phyloP scores from a whole-genome alignment of 1,140 invertebrate genomes.

The Hylyphantes graminicola region DNA sequence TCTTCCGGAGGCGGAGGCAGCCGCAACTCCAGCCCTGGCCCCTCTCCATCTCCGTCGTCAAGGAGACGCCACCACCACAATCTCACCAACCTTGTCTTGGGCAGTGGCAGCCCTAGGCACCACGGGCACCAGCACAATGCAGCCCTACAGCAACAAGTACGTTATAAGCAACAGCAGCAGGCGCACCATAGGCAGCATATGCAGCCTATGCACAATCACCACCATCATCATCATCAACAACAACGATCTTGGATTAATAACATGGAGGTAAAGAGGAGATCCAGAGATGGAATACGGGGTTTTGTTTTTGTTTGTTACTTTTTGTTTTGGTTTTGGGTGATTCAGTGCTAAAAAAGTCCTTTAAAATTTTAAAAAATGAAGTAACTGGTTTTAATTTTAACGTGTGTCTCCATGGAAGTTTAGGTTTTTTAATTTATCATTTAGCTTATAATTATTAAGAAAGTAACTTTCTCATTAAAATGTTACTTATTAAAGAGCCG shows the following conservation, averaged over 20 bases:
- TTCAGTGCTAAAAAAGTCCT: too few relatives aligned
- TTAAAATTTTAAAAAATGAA: too few relatives aligned
- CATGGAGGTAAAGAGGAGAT: slow-evolving; percentile 62
- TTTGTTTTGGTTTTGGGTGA: too few relatives aligned
- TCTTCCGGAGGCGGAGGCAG: slow-evolving; percentile 61
- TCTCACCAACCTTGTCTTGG: slow-evolving; percentile 62
- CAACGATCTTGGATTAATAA: slow-evolving; percentile 60
- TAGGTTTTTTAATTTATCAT: too few relatives aligned
- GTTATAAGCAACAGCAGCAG: slow-evolving; percentile 43
- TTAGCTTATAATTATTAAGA: too few relatives aligned
- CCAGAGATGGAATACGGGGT: slow-evolving; percentile 37
- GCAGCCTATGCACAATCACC: slow-evolving; percentile 4
- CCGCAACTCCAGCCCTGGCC: slow-evolving; percentile 63
- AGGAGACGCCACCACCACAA: slow-evolving; percentile 63
- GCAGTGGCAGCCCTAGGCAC: slow-evolving; percentile 62
- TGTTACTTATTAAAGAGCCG: too few relatives aligned
- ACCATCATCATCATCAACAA: slow-evolving; percentile 56
- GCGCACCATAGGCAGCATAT: slow-evolving; percentile 59
- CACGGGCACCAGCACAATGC: slow-evolving; percentile 62
- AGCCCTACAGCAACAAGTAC: slow-evolving; percentile 62
- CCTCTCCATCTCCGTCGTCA: slow-evolving; percentile 64
- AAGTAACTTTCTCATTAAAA: too few relatives aligned
- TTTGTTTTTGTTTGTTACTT: too few relatives aligned
- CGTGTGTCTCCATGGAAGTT: too few relatives aligned
- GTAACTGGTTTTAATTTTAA: too few relatives aligned